Conservation (phyloP, 1,140 invertebrate species). For the Cyclargus thomasi region DNA sequence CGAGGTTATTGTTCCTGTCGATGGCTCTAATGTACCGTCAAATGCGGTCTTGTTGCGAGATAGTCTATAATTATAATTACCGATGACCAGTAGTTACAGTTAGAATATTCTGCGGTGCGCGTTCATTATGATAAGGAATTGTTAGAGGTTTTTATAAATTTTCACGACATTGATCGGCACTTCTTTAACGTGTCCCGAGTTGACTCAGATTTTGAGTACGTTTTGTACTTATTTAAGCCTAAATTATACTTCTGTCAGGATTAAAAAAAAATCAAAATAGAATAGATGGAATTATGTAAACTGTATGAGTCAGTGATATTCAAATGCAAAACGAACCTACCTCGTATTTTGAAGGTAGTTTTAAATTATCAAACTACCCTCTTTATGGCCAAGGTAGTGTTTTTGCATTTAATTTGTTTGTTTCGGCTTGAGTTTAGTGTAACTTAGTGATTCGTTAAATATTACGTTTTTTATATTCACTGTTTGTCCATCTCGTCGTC, state of each 20-base stretch:
- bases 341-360: neutral
- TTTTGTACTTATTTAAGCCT: too few species aligned
- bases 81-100: neutral
- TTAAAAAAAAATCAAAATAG: neutral
- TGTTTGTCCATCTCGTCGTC: neutral
- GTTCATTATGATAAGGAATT: neutral
- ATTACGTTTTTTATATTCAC: neutral
- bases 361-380: neutral
- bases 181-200: slow-evolving; percentile 2
- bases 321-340: neutral
- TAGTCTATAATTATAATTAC: neutral
- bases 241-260: neutral
- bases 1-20: slow-evolving; percentile 21
- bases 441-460: neutral
- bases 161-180: neutral
- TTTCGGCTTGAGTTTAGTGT: neutral
- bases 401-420: neutral
- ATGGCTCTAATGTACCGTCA: slow-evolving; percentile 19
- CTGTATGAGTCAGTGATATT: neutral
- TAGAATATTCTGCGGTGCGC: neutral
- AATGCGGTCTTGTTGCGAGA: slow-evolving; percentile 3
- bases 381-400: neutral
- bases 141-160: neutral
- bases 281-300: neutral
- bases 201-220: neutral